Base-by-base conservation (phyloP, 2,888 invertebrate genomes). In the Uloborus plumipes region DNA sequence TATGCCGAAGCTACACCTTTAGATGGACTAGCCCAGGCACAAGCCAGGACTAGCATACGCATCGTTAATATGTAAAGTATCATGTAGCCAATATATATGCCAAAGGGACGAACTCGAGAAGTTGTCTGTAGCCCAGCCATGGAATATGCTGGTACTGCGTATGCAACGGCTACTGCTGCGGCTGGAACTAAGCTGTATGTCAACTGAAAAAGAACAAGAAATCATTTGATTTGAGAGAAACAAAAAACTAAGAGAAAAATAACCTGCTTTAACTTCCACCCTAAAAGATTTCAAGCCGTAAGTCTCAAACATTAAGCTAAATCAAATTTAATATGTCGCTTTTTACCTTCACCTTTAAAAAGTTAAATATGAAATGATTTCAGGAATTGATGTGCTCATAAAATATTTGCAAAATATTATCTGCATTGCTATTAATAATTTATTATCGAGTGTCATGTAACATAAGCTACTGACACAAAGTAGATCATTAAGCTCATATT, bases 141-240 rank as follows among this genome's bases (percentile, higher is more conserved):
- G 11, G 88, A 87, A 79, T 88, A 89, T 62, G 95, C 95, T 18
- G 97, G 97, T 80, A 96, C 93, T 72, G 96, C 88, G 88, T 94
- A 97, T 4, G 95, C 94, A 86, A 95, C 87, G 92, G 95, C 95
- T 66, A 96, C 92, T 85, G 95, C 91, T 69, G 93, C 90, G 73
- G 95, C 94, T 1, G 95, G 93, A 87, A 94, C 93, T 49, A 96
- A 88, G 86, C 94, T 94, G 86, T 94, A 91, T 70, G 95, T 89
- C 87, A 94, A 92, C 96, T 97, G 90, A 82, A 91, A 85, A 39
- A 39, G 11, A 39, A 11, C 1, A 11, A 39, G 11, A 11, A 39
- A 39, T 39, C 39, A 9, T 7, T 39, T 39, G 3, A 39, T 39
- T 39, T 39, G 6, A 39, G 11, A 39, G 39, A 11, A 39, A 39